phyloP scores from a whole-genome alignment of 2,888 invertebrate genomes.

The Drosophila stalkeri region DNA sequence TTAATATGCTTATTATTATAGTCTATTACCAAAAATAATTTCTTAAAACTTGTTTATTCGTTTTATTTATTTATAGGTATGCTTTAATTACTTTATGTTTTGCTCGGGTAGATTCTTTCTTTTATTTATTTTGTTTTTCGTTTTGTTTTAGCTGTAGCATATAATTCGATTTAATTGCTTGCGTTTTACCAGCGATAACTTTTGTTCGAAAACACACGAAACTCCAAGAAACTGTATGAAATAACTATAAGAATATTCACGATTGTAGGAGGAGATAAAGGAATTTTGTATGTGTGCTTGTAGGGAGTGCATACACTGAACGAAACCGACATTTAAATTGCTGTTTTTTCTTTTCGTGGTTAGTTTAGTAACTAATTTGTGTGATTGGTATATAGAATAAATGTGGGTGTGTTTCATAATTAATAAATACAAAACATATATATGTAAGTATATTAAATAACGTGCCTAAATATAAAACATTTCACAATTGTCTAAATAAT shows the following conservation, averaged over 20 bases:
- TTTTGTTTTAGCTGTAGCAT: constrained; percentile 42
- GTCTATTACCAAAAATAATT: constrained; percentile 84
- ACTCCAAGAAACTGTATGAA: constrained; percentile 61
- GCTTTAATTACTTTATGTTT: constrained; percentile 72
- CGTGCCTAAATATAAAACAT: constrained; percentile 77
- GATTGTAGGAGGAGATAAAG: constrained; percentile 13
- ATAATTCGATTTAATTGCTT: constrained; percentile 69
- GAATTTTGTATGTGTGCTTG: constrained; percentile 19
- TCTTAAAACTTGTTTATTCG: constrained; percentile 77
- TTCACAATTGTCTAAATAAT: constrained; percentile 76
- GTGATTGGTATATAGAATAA: constrained; percentile 48
- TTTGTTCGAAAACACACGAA: constrained; percentile 67
- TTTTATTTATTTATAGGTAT: constrained; percentile 71
- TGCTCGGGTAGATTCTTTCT: constrained; percentile 53
- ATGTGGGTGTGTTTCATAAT: constrained; percentile 43
- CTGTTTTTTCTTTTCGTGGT: constrained; percentile 34
- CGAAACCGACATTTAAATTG: constrained; percentile 69
- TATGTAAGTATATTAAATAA: constrained; percentile 67
- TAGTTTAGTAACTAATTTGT: constrained; percentile 54
- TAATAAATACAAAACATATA: constrained; percentile 68
- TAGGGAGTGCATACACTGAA: constrained; percentile 59
- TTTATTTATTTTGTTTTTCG: constrained; percentile 6
- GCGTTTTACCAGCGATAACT: constrained; percentile 67
- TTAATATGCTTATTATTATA: constrained; percentile 70
- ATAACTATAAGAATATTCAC: constrained; percentile 63